Evolutionary conservation across 2,797 vertebrate species (phyloP).

Genomic region (Tamandua tetradactyla): DNA sequence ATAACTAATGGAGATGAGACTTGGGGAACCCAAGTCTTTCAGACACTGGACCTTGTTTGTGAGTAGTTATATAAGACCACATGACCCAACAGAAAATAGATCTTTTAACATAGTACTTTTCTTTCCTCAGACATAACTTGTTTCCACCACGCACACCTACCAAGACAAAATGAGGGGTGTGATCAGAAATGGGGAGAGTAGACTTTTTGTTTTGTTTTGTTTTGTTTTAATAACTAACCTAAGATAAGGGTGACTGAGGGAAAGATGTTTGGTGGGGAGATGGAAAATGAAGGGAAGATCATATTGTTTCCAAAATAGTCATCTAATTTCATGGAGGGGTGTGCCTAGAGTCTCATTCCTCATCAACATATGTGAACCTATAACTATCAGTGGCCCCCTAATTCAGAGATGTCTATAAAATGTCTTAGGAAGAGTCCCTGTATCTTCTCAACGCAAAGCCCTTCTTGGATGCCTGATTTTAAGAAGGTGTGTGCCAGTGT

Average conservation of each 20-base stretch:
- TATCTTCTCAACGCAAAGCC: background rate
- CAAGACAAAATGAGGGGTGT: background rate
- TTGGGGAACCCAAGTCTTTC: background rate
- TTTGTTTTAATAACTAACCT: background rate
- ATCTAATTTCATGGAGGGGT: background rate
- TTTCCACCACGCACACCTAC: background rate
- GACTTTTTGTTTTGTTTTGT: slow-evolving; percentile 15
- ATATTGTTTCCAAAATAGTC: background rate
- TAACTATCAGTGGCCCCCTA: background rate
- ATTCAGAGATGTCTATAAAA: background rate
- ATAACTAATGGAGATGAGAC: background rate
- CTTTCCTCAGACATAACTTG: background rate
- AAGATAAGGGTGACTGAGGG: background rate
- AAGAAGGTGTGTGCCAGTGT: background rate
- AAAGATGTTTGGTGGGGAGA: background rate
- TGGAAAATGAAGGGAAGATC: background rate
- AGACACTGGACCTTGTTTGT: background rate
- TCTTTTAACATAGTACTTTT: background rate
- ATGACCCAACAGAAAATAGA: background rate
- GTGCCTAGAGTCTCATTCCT: background rate
- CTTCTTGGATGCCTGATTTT: background rate
- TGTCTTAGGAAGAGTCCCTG: background rate
- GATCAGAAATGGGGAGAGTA: background rate
- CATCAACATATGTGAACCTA: background rate
- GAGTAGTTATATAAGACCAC: background rate